These are phyloP conservation scores for Gymnobelideus leadbeateri DNA, from an alignment of 2,113 vertebrate genomes.

Conservation along the genomic window DNA sequence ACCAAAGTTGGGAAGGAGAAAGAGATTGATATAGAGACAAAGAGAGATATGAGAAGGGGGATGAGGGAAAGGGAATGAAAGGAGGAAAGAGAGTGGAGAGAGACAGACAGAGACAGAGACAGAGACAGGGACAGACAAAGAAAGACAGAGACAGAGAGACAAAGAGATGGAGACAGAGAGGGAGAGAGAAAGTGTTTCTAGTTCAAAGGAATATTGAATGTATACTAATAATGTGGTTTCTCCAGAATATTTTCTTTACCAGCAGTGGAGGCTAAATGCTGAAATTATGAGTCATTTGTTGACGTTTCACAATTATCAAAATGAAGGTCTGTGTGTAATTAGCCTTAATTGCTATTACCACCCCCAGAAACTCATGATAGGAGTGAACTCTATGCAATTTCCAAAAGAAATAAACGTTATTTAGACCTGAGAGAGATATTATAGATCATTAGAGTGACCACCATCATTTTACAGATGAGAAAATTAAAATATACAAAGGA, in stretches of 20 bases:
- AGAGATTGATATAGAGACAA: background rate
- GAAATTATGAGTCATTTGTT: constrained; percentile 68
- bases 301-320: constrained; percentile 63
- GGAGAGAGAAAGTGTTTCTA: background rate
- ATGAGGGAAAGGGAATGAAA: background rate
- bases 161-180: background rate
- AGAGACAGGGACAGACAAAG: background rate
- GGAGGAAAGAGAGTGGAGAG: background rate
- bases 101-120: background rate
- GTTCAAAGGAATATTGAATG: background rate
- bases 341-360: constrained; percentile 58
- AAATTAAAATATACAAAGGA: background rate
- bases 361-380: constrained; percentile 49
- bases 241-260: constrained; percentile 42
- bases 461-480: background rate
- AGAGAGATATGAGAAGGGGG: background rate
- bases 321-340: constrained; percentile 59
- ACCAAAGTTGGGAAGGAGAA: background rate
- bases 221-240: background rate
- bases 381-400: constrained; percentile 23
- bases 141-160: background rate
- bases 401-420: constrained; percentile 35
- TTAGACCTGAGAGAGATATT: background rate
- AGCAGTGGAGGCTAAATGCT: constrained; percentile 12
- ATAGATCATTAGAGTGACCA: background rate